Evolutionary conservation across 2,888 invertebrate genomes (phyloP).

Genomic region (Terebella lapidaria): DNA sequence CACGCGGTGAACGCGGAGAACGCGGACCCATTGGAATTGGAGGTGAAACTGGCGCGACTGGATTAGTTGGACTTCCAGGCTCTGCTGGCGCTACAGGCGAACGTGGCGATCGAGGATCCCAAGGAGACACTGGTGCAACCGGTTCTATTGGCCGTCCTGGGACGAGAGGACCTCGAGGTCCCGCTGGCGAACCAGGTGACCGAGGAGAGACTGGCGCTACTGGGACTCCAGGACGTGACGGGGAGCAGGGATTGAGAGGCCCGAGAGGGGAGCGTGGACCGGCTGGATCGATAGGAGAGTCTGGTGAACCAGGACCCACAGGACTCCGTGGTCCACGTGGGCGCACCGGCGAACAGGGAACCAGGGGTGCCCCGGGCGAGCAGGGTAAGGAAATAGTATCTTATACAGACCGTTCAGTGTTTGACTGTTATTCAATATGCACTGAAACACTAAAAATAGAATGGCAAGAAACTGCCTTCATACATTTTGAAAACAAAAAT

Average conservation of each 20-base stretch:
- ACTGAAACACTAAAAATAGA: too few relatives aligned
- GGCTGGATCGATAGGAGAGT: slow-evolving; percentile 2
- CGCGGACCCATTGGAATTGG: slow-evolving; percentile 1
- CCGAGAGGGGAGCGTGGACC: slow-evolving; percentile 1
- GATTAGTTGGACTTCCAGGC: slow-evolving; percentile 8
- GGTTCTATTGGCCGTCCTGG: slow-evolving; percentile 10
- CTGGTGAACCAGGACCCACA: slow-evolving; percentile 1
- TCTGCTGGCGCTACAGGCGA: slow-evolving; percentile 11
- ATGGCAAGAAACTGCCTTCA: too few relatives aligned
- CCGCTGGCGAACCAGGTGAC: background rate
- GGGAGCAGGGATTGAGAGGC: slow-evolving; percentile 62
- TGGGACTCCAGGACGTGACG: slow-evolving; percentile 53
- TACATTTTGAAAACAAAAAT: too few relatives aligned
- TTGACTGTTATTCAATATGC: too few relatives aligned
- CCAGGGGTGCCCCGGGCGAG: slow-evolving; percentile 6
- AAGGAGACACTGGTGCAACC: slow-evolving; percentile 4
- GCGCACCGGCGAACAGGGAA: slow-evolving; percentile 2
- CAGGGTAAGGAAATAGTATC: too few relatives aligned
- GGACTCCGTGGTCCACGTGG: background rate
- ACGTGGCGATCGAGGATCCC: slow-evolving; percentile 6
- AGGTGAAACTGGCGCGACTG: slow-evolving; percentile 17
- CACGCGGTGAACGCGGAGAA: background rate
- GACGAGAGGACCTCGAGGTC: slow-evolving; percentile 1
- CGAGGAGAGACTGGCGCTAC: slow-evolving; percentile 50
- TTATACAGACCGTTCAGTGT: too few relatives aligned